Conservation (phyloP, 2,888 invertebrate species). For the Xestia c-nigrum region DNA sequence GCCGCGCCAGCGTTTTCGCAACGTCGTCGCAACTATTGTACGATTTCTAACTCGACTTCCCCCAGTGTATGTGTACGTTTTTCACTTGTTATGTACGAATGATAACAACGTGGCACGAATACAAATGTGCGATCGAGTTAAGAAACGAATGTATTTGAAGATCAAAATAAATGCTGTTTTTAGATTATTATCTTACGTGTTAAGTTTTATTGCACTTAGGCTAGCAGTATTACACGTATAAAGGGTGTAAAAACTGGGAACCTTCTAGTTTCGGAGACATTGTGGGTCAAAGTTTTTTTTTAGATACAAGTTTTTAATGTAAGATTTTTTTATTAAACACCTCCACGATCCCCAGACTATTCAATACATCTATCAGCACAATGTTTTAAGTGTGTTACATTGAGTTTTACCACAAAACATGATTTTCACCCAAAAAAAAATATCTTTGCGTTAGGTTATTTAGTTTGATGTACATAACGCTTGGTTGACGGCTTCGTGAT, state of each 20-base stretch:
- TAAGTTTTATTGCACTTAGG: slow-evolving; percentile 46
- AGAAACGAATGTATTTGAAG: slow-evolving; percentile 47
- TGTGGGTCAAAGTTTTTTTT: too few relatives aligned
- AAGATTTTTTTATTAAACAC: too few relatives aligned
- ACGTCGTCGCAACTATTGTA: slow-evolving; percentile 63
- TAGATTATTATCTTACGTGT: slow-evolving; percentile 29
- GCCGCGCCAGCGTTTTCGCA: slow-evolving; percentile 69
- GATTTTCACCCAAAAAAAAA: too few relatives aligned
- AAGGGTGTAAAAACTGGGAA: neutral
- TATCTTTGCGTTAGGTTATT: too few relatives aligned
- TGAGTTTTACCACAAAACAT: too few relatives aligned
- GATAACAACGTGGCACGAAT: slow-evolving; percentile 78
- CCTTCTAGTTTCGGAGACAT: too few relatives aligned
- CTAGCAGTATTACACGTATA: neutral
- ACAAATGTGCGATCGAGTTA: slow-evolving; percentile 59
- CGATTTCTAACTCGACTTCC: slow-evolving; percentile 74
- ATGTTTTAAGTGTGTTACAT: too few relatives aligned
- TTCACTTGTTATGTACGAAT: slow-evolving; percentile 79
- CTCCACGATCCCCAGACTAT: too few relatives aligned
- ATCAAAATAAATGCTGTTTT: slow-evolving; percentile 51
- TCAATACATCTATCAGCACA: too few relatives aligned
- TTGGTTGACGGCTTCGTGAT: too few relatives aligned
- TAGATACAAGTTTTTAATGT: too few relatives aligned
- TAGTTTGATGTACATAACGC: too few relatives aligned
- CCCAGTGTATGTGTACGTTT: slow-evolving; percentile 73